Evolutionary conservation across 2,888 invertebrate genomes (phyloP).

Genomic region (Axea sp.): DNA sequence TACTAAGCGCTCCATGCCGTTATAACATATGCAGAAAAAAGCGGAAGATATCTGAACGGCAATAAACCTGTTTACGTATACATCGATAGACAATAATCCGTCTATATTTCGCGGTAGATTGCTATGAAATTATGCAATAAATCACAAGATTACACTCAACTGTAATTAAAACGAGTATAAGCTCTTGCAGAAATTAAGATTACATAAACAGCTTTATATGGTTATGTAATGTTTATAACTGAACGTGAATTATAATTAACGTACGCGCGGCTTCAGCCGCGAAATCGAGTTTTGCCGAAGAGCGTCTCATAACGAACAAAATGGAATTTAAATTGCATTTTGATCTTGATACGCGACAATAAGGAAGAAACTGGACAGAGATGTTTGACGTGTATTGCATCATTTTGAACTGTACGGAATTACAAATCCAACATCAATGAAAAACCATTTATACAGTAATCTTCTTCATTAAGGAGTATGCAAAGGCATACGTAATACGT

Average conservation of each 20-base stretch:
- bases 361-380: neutral
- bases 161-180: constrained; percentile 29
- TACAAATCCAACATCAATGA: neutral
- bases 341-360: constrained; percentile 5
- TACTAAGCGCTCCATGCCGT: too few relatives aligned
- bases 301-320: neutral
- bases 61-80: constrained; percentile 17
- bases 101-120: constrained; percentile 8
- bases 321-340: constrained; percentile 11
- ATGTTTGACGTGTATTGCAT: too few relatives aligned
- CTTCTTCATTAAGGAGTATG: constrained; percentile 17
- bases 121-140: constrained; percentile 13
- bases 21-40: too few relatives aligned
- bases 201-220: constrained; percentile 31
- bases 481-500: too few relatives aligned
- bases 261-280: constrained; percentile 1
- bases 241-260: constrained; percentile 19
- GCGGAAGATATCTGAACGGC: too few relatives aligned
- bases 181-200: constrained; percentile 28
- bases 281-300: constrained; percentile 9
- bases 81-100: constrained; percentile 14
- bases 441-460: constrained; percentile 29
- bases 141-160: constrained; percentile 23
- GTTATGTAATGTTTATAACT: constrained; percentile 24
- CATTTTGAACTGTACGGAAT: too few relatives aligned